Base-by-base conservation (phyloP, 2,888 invertebrate genomes). In the Drosophila bunnanda region DNA sequence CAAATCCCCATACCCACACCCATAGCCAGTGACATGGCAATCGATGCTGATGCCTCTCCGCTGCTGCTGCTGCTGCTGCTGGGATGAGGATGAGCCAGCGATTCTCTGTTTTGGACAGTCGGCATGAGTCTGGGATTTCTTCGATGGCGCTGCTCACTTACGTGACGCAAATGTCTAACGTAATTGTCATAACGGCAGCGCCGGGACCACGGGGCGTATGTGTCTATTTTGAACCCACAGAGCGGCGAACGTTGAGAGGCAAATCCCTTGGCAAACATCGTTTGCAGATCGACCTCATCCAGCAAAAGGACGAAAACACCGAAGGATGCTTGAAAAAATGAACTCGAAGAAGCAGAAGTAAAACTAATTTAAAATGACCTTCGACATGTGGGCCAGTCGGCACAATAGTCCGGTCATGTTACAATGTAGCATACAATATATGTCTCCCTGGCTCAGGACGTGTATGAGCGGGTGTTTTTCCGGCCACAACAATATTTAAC, bases 291-390 rank as follows among this genome's bases (percentile, higher is more conserved):
- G 61, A 65, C 69, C 61, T 39, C 52, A 43, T 68, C 67, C 55
- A 9, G 61, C 22, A 1, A 32, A 32, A 30, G 44, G 44, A 34
- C 28, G 25, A n/a, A n/a, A 38, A 17, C 22, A 25, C 28, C 46
- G 38, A 57, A 58, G 39, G 22, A 71, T 38, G 34, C 20, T 32
- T 15, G 30, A 62, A 65, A 34, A 41, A 62, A 59, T 58, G 46
- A 50, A 58, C 34, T 44, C 44, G 44, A 55, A 56, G 36, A 38
- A 34, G 20, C 58, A 17, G 55, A 57, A 69, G 74, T 66, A 80
- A 88, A 83, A 80, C 86, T 88, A 82, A 88, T 86, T 83, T 88
- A 86, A 83, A 83, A 82, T 78, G 68, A 88, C 82, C 88, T 85
- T 83, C 68, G 73, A 66, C 75, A 75, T 75, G 73, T 75, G 75